Evolutionary conservation across 2,113 vertebrate species (phyloP).

Genomic region (Nasalis larvatus): DNA sequence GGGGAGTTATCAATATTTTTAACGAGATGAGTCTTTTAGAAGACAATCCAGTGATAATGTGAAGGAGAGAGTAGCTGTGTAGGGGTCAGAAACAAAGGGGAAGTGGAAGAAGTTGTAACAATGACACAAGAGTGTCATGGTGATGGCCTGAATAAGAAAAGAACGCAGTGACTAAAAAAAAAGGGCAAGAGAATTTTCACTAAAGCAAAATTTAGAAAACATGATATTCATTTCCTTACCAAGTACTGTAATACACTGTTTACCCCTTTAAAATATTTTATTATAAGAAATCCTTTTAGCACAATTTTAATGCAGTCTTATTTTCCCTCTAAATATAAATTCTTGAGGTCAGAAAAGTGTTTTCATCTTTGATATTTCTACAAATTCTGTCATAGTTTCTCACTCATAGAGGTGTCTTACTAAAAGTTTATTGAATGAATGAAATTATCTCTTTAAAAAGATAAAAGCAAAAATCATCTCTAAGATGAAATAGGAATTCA

Average conservation of each 20-base stretch:
- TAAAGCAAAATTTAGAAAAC: background rate
- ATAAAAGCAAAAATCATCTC: background rate
- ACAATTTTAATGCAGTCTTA: background rate
- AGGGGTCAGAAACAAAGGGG: background rate
- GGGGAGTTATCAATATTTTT: background rate
- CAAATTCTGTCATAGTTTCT: background rate
- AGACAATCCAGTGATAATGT: background rate
- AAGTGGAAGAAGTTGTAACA: background rate
- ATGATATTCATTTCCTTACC: background rate
- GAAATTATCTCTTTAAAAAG: background rate
- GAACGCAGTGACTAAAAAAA: background rate
- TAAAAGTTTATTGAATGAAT: background rate
- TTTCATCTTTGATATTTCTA: background rate
- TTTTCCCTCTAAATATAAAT: background rate
- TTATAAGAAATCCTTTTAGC: background rate
- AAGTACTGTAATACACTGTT: background rate
- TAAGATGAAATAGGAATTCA: background rate
- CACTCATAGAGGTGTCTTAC: background rate
- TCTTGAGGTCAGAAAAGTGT: background rate
- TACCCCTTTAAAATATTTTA: background rate
- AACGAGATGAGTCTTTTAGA: background rate
- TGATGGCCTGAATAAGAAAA: background rate
- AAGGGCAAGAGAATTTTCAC: background rate
- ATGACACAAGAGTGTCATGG: background rate
- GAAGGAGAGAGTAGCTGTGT: background rate